Evolutionary conservation across 2,888 invertebrate species (phyloP).

Genomic region (Drosophila barbarae): DNA sequence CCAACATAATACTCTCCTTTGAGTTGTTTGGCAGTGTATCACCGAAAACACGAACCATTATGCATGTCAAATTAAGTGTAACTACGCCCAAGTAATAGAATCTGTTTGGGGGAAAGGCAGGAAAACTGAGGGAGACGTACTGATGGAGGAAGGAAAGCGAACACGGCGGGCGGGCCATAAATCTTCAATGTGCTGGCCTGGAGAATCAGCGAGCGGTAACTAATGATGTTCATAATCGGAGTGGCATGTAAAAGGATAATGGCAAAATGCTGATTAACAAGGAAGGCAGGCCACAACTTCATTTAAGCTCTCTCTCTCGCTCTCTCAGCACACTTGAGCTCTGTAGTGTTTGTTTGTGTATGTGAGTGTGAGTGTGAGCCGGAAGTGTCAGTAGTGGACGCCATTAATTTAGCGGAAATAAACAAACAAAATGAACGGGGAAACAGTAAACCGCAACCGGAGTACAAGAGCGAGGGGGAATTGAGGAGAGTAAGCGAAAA

Average conservation of each 20-base stretch:
- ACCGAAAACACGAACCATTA: conserved; percentile 55
- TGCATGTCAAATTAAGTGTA: conserved; percentile 72
- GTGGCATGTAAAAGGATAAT: conserved; percentile 71
- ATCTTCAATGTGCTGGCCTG: conserved; percentile 50
- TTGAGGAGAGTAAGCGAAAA: background rate
- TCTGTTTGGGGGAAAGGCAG: conserved; percentile 16
- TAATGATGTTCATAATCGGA: conserved; percentile 73
- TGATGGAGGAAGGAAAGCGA: background rate
- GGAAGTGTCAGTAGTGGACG: conserved; percentile 69
- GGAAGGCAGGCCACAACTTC: conserved; percentile 57
- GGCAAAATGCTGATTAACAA: conserved; percentile 60
- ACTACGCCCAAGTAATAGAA: conserved; percentile 54
- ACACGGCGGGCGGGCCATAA: conserved; percentile 54
- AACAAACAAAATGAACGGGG: conserved; percentile 67
- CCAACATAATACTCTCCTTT: background rate
- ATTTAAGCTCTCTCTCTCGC: conserved; percentile 47
- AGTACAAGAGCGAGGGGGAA: background rate
- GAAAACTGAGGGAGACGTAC: background rate
- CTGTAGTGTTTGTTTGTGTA: background rate
- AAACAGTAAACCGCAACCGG: conserved; percentile 54
- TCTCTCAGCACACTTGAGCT: conserved; percentile 20
- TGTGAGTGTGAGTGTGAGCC: conserved; percentile 26
- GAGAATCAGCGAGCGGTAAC: conserved; percentile 60
- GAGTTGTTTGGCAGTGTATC: conserved; percentile 36
- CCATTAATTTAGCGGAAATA: conserved; percentile 74